Evolutionary conservation across 2,113 vertebrate species (phyloP), one percentile per base, ranked within the genome.

Genomic region (Petrocephalus zakoni): DNA sequence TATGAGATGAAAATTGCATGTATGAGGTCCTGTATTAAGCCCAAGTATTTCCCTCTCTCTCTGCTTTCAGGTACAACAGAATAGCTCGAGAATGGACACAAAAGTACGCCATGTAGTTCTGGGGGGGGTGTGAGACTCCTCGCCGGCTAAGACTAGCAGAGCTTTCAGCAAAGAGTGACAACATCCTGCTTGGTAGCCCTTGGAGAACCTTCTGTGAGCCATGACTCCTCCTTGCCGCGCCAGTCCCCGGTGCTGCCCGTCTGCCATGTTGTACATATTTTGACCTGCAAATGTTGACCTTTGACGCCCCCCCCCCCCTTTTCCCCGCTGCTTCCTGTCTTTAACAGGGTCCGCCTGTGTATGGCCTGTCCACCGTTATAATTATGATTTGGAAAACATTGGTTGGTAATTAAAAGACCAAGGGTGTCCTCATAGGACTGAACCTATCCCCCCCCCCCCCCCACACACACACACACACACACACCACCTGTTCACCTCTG

Each of bases 51-150:
- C 75, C 58, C 19, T 84, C 29, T 29, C 68, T 7, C 93, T 94
- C n/a, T 91, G 87, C 90, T 92, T 91, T 52, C 95, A 97, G 96
- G 96, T 97, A 97, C 96, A 97, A 97, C 96, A 96, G 95, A 95
- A 96, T 96, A 96, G 96, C 95, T 95, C 95, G 95, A 93, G 96
- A 97, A 96, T 96, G 95, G 96, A 97, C 96, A 94, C 96, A 96
- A 95, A 97, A 97, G 95, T 97, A 97, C 93, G 96, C 96, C 90
- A 97, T 97, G 96, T 97, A 96, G 95, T 95, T 94, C 93, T 13
- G 37, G 88, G 83, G 95, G 95, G 83, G 95, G 95, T 94, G 95
- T 93, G 95, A 96, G 95, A 88, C 19, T 95, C 95, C 95, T 96
- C 95, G 95, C 94, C 94, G 95, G 94, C 94, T 95, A 47, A 95